Conservation (phyloP, 53 echinoderm and acorn worm species). For the Holothuria scabra region DNA sequence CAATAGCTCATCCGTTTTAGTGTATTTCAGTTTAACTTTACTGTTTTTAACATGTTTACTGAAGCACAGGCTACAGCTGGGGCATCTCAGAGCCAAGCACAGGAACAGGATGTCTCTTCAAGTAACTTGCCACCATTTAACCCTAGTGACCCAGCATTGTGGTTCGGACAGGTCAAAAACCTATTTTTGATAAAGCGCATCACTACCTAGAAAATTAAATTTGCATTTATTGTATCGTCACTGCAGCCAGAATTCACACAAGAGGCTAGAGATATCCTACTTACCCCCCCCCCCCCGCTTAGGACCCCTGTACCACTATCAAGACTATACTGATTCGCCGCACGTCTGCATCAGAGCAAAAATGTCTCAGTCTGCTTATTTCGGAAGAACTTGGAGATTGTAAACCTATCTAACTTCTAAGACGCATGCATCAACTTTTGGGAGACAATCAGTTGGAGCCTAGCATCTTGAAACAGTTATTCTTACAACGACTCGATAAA, state of each 20-base stretch:
- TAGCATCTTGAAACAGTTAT: constrained; percentile 22
- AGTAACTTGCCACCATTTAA: constrained; percentile 6
- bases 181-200: constrained; percentile 16
- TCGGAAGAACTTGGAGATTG: constrained; percentile 24
- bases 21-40: too few species aligned
- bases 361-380: background rate
- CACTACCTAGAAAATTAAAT: background rate
- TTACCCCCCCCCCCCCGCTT: constrained; percentile 7
- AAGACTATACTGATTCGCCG: constrained; percentile 18
- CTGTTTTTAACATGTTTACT: background rate
- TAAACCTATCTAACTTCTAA: constrained; percentile 3
- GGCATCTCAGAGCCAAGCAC: background rate
- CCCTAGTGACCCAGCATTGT: constrained; percentile 8
- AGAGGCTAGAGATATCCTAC: background rate
- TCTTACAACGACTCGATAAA: constrained; percentile 21
- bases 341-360: constrained; percentile 7
- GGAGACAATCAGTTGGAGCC: constrained; percentile 10
- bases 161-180: constrained; percentile 37
- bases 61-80: background rate
- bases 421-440: constrained; percentile 25
- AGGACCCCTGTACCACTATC: background rate
- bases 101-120: background rate
- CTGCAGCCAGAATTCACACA: constrained; percentile 20
- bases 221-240: constrained; percentile 17
- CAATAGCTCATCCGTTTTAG: too few species aligned